Evolutionary conservation across 2,113 vertebrate genomes (phyloP).

Genomic region (Lagenorhynchus albirostris): DNA sequence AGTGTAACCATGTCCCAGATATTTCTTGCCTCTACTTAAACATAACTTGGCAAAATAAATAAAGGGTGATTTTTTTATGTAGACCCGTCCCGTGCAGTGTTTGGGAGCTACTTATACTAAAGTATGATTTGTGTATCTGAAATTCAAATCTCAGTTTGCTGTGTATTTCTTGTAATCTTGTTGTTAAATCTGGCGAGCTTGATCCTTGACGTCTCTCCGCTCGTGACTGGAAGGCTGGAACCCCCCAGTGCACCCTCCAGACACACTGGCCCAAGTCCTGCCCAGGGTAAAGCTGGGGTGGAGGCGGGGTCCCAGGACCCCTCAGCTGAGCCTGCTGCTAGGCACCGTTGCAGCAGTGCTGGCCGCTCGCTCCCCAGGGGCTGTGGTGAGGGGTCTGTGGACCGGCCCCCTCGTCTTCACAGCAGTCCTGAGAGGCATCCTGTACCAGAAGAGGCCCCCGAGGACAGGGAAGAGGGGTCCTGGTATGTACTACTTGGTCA

Average conservation of each 20-base stretch:
- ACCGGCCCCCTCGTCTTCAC: neutral
- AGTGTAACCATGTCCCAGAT: neutral
- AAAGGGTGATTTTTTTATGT: neutral
- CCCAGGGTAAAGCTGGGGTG: neutral
- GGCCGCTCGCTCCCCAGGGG: neutral
- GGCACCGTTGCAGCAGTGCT: neutral
- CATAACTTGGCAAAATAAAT: neutral
- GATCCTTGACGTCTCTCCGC: neutral
- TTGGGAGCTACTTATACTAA: too few relatives aligned
- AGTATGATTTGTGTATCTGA: too few relatives aligned
- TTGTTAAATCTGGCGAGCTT: too few relatives aligned
- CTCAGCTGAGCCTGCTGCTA: neutral
- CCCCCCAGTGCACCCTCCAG: neutral
- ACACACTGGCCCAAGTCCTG: neutral
- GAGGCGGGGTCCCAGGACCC: neutral
- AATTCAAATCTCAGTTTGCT: neutral
- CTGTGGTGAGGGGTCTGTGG: neutral
- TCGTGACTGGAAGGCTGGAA: neutral
- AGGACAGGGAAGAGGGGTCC: neutral
- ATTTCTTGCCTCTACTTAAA: neutral
- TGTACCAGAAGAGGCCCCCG: neutral
- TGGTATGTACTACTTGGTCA: rapidly evolving
- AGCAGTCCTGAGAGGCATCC: neutral
- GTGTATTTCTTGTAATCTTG: neutral
- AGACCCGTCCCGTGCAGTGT: neutral